Evolutionary conservation across 2,113 vertebrate genomes (phyloP).

Genomic region (Antigone vipio): DNA sequence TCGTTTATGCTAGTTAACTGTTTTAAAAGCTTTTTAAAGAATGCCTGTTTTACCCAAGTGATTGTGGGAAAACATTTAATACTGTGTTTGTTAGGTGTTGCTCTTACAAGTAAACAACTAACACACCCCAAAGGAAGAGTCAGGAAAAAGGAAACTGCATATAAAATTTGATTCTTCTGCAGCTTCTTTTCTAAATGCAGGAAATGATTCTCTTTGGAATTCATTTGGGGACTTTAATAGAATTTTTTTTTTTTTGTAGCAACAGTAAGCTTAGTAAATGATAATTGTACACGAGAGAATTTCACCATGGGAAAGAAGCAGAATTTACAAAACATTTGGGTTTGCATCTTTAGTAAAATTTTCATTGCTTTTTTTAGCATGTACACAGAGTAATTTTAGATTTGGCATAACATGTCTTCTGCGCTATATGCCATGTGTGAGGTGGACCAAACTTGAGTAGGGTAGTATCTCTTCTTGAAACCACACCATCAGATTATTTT

Average conservation of each 20-base stretch:
- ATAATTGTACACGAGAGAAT: conserved; percentile 2
- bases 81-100: conserved; percentile 43
- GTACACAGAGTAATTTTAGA: neutral
- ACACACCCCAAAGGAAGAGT: conserved; percentile 39
- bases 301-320: conserved; percentile 8
- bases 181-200: conserved; percentile 12
- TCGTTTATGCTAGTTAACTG: neutral
- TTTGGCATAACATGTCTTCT: neutral
- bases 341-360: neutral
- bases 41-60: neutral
- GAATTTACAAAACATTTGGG: neutral
- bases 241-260: neutral
- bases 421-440: neutral
- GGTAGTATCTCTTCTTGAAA: neutral
- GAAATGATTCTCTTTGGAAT: conserved; percentile 16
- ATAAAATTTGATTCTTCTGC: conserved; percentile 51
- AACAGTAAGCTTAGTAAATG: neutral
- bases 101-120: conserved; percentile 62
- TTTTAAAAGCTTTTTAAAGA: conserved; percentile 1
- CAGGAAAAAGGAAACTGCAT: conserved; percentile 67
- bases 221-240: neutral
- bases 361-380: neutral
- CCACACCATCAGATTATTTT: neutral
- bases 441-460: neutral
- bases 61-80: conserved; percentile 39